Evolutionary conservation across 2,888 invertebrate genomes (phyloP).

Genomic region (Tenthredo mesomela): DNA sequence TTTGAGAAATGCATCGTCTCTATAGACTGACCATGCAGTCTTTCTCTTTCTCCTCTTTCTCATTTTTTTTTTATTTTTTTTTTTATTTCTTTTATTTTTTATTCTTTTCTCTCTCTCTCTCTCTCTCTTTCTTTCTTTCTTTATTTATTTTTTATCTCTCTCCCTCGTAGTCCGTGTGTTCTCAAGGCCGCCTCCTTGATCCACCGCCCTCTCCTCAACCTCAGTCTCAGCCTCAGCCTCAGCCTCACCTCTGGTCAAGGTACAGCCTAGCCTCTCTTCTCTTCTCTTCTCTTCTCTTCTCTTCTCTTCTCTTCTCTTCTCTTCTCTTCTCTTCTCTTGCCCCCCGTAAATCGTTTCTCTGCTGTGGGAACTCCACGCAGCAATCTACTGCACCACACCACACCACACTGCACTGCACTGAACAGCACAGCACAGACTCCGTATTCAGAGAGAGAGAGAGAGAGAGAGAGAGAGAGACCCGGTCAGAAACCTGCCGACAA

Average conservation of each 20-base stretch:
- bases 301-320: too few species aligned
- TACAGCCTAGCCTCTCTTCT: conserved; percentile 31
- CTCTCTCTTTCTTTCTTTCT: conserved; percentile 22
- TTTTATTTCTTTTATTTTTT: not conserved
- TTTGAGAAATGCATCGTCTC: not conserved
- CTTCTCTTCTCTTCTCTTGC: conserved; percentile 32
- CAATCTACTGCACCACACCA: conserved; percentile 59
- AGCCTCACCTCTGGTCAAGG: conserved; percentile 26
- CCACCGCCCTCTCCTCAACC: conserved; percentile 17
- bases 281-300: too few species aligned
- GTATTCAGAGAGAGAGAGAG: not conserved
- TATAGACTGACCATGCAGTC: not conserved
- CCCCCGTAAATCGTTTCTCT: conserved; percentile 26
- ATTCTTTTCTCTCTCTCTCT: conserved; percentile 45
- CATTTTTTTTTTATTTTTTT: not conserved
- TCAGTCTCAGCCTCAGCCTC: not conserved
- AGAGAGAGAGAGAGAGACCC: not conserved
- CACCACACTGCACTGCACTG: not conserved
- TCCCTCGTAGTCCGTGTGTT: conserved; percentile 70
- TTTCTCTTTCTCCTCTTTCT: conserved; percentile 8
- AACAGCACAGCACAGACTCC: conserved; percentile 35
- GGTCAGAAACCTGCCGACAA: conserved; percentile 28
- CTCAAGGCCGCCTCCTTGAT: conserved; percentile 77
- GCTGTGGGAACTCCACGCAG: conserved; percentile 27
- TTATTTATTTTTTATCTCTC: conserved; percentile 52